Conservation (phyloP, 2,113 vertebrate species). For the Chiloscyllium plagiosum region DNA sequence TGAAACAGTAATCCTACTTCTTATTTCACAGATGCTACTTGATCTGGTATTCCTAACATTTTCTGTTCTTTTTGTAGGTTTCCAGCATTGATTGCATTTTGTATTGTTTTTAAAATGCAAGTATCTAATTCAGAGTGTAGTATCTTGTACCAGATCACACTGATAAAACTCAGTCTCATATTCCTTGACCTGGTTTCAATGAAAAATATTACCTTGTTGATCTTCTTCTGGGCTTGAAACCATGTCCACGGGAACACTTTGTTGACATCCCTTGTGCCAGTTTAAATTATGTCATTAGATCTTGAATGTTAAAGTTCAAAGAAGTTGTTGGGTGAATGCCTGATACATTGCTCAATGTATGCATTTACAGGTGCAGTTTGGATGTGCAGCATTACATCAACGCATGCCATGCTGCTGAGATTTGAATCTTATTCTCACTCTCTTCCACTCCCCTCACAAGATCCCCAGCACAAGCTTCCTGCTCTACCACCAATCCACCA, state of each 20-base stretch:
- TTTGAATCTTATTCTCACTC: too few species aligned
- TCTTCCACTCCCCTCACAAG: too few species aligned
- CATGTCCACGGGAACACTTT: not conserved
- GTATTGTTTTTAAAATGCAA: not conserved
- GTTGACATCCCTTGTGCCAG: not conserved
- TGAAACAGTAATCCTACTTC: not conserved
- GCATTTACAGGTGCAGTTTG: not conserved
- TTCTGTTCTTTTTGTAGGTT: too few species aligned
- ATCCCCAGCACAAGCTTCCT: too few species aligned
- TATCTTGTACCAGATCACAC: not conserved
- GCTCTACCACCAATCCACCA: too few species aligned
- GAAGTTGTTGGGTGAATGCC: not conserved
- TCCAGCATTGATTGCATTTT: too few species aligned
- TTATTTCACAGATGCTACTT: not conserved
- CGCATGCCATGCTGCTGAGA: too few species aligned
- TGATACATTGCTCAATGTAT: not conserved
- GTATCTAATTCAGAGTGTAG: not conserved
- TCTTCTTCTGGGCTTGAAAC: not conserved
- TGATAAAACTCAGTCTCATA: not conserved
- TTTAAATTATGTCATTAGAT: not conserved
- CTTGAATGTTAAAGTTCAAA: not conserved
- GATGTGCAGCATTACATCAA: not conserved
- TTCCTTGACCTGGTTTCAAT: not conserved
- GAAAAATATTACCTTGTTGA: not conserved
- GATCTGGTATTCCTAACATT: too few species aligned